Conservation (phyloP, 2,797 vertebrate species). For the Myotis daubentonii region DNA sequence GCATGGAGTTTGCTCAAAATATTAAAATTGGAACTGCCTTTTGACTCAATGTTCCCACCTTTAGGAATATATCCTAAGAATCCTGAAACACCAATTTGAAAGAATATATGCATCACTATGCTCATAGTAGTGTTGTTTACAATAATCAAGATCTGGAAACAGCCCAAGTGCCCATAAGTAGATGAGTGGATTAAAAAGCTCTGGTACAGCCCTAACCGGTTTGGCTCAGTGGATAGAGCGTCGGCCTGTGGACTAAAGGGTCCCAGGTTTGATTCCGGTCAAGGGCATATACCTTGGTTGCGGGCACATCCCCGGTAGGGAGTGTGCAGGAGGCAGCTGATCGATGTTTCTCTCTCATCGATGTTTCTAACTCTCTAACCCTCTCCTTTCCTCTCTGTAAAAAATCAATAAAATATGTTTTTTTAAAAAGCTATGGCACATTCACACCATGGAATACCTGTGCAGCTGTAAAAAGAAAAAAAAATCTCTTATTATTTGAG, state of each 20-base stretch:
- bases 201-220: too few species aligned
- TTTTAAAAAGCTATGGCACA: neutral
- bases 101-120: neutral
- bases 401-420: too few species aligned
- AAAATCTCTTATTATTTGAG: too few species aligned
- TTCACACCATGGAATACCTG: neutral
- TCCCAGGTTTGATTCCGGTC: too few species aligned
- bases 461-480: neutral
- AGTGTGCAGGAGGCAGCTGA: too few species aligned
- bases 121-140: neutral
- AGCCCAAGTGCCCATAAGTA: neutral
- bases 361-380: too few species aligned
- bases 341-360: too few species aligned
- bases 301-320: too few species aligned
- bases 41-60: neutral
- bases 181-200: neutral
- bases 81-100: neutral
- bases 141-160: neutral
- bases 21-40: neutral
- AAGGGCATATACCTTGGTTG: too few species aligned
- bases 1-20: neutral
- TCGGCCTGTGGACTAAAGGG: too few species aligned
- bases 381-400: too few species aligned
- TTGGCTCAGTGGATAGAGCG: too few species aligned
- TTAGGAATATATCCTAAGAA: neutral